These are phyloP conservation scores for Lepus americanus DNA, from an alignment of 2,113 vertebrate species.

Conservation along the genomic window DNA sequence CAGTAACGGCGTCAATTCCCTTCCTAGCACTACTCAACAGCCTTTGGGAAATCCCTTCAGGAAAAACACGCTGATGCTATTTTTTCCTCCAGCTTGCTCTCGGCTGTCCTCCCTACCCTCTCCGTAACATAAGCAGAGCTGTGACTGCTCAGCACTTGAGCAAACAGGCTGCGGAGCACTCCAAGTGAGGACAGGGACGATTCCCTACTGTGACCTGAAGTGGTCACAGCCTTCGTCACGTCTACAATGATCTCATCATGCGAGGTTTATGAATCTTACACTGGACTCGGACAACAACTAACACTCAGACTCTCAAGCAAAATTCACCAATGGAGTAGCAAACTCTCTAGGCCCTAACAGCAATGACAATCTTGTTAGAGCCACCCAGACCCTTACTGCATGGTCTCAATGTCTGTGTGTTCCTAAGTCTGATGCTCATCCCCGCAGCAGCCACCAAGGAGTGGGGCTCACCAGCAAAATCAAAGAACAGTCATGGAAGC, in stretches of 20 bases:
- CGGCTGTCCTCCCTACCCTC: not conserved
- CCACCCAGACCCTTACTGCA: not conserved
- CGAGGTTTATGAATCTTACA: not conserved
- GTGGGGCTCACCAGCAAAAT: not conserved
- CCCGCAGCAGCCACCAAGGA: not conserved
- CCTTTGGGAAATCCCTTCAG: constrained; percentile 11
- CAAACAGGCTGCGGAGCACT: not conserved
- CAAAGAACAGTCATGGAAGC: not conserved
- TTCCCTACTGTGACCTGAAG: not conserved
- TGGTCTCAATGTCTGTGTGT: not conserved
- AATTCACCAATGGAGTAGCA: not conserved
- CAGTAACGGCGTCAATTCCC: constrained; percentile 54
- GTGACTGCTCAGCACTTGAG: not conserved
- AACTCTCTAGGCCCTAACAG: not conserved
- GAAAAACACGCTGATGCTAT: constrained; percentile 5
- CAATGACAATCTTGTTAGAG: not conserved
- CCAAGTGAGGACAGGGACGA: not conserved
- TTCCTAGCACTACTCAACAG: constrained; percentile 65
- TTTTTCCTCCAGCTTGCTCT: not conserved
- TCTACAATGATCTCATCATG: not conserved
- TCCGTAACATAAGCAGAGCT: not conserved
- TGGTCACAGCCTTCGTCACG: not conserved
- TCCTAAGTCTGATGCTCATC: not conserved
- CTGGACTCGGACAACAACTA: not conserved
- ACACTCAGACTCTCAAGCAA: not conserved